phyloP scores from a whole-genome alignment of 2,797 vertebrate species.

The Pristis pectinata region DNA sequence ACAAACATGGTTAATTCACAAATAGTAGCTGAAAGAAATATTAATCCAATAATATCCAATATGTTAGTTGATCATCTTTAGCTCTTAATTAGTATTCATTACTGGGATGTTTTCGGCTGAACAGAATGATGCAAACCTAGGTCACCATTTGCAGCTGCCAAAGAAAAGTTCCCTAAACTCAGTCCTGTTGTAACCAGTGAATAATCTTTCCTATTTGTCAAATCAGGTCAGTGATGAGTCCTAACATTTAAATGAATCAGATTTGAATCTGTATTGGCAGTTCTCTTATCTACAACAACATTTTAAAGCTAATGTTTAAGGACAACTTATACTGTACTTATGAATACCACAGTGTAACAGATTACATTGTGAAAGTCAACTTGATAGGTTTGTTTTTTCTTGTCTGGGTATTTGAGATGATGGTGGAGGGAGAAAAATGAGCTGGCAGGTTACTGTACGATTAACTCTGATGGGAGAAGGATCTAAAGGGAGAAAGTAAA shows the following conservation, averaged over 20 bases:
- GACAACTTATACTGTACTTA: neutral
- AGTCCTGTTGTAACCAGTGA: neutral
- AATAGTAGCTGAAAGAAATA: constrained; percentile 23
- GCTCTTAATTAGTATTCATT: neutral
- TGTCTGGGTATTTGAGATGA: neutral
- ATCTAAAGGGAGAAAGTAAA: neutral
- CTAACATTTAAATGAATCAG: neutral
- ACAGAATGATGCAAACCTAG: neutral
- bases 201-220: neutral
- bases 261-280: neutral
- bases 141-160: neutral
- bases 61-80: neutral
- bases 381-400: neutral
- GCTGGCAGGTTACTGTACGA: neutral
- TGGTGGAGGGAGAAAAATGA: neutral
- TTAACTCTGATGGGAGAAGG: neutral
- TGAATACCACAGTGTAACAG: neutral
- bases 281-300: neutral
- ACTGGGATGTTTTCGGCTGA: neutral
- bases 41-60: constrained; percentile 18
- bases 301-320: neutral
- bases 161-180: neutral
- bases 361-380: neutral
- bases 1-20: neutral
- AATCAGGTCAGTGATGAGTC: neutral